phyloP scores from a whole-genome alignment of 2,113 vertebrate genomes.

The Clarias macrocephalus region DNA sequence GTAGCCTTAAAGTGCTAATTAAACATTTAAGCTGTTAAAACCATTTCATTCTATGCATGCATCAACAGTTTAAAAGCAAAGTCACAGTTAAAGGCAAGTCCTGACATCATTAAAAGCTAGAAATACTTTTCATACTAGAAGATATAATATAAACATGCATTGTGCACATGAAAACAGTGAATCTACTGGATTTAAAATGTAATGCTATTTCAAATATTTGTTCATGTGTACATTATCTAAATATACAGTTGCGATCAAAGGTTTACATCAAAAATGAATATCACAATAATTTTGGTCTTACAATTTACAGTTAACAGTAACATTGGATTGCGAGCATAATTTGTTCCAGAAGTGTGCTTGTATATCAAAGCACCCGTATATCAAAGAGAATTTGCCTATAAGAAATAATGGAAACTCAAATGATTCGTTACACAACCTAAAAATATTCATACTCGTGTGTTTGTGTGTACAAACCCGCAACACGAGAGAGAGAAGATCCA shows the following conservation, averaged over 20 bases:
- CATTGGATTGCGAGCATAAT: too few relatives aligned
- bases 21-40: conserved; percentile 1
- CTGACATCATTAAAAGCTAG: neutral
- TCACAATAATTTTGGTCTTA: too few relatives aligned
- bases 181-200: neutral
- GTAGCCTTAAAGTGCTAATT: neutral
- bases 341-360: too few relatives aligned
- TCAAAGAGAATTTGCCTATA: too few relatives aligned
- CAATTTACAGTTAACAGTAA: too few relatives aligned
- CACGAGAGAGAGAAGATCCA: too few relatives aligned
- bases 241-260: neutral
- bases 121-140: neutral
- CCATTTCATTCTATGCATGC: neutral
- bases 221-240: neutral
- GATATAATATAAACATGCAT: neutral
- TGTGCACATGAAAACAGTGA: conserved; percentile 1
- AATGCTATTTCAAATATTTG: neutral
- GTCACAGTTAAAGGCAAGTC: neutral
- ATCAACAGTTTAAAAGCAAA: neutral
- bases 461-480: too few relatives aligned
- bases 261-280: too few relatives aligned
- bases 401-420: too few relatives aligned
- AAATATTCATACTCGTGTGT: too few relatives aligned
- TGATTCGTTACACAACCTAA: too few relatives aligned
- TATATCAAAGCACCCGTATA: too few relatives aligned